Conservation (phyloP, 2,113 vertebrate genomes). For the Tursiops truncatus region DNA sequence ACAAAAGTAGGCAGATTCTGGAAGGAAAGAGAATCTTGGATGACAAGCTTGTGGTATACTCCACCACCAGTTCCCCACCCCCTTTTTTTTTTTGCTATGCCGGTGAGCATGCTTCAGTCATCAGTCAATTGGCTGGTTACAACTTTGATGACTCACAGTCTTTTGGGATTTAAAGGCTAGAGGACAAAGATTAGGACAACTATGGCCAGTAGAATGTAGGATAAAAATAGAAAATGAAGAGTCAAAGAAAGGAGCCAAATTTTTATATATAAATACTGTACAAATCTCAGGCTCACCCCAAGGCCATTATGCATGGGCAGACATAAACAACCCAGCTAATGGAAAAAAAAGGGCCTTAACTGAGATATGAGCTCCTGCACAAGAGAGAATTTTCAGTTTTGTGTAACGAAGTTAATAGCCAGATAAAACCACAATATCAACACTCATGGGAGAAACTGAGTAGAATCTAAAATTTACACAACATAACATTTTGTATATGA, state of each 20-base stretch:
- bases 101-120: accelerated
- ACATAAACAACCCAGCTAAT: background rate
- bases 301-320: accelerated
- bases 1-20: background rate
- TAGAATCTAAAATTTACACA: background rate
- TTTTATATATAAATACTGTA: background rate
- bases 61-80: accelerated
- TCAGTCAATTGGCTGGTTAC: background rate
- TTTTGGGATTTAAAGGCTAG: background rate
- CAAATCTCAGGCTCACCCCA: background rate
- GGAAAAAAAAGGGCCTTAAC: background rate
- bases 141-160: background rate
- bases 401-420: background rate
- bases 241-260: background rate
- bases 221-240: background rate
- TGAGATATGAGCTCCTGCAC: background rate
- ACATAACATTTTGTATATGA: background rate
- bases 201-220: background rate
- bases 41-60: background rate
- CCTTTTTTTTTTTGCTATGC: too few relatives aligned
- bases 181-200: background rate
- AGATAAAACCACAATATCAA: background rate
- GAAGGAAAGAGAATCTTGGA: background rate
- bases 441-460: accelerated
- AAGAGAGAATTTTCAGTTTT: background rate